Evolutionary conservation across 2,113 vertebrate genomes (phyloP).

Genomic region (Prietella phreatophila): DNA sequence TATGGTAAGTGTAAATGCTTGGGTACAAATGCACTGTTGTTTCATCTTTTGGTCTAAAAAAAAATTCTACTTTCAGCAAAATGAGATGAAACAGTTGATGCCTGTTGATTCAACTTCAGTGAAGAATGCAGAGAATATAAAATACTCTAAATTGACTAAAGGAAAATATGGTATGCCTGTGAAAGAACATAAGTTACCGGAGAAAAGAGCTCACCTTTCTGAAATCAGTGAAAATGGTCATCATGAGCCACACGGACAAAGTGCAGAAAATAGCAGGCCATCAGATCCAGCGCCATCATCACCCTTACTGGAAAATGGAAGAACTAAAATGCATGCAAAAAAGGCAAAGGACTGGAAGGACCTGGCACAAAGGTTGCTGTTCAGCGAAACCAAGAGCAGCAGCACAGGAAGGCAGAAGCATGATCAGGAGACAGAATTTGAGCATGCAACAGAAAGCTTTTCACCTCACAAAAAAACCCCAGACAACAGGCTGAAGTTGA

Average conservation of each 20-base stretch:
- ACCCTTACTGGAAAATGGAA: slow-evolving; percentile 30
- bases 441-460: slow-evolving; percentile 18
- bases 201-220: slow-evolving; percentile 30
- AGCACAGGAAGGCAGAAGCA: slow-evolving; percentile 21
- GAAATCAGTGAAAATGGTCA: slow-evolving; percentile 23
- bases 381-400: slow-evolving; percentile 64
- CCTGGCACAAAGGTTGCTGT: slow-evolving; percentile 69
- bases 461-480: slow-evolving; percentile 32
- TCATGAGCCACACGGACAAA: background rate
- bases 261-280: slow-evolving; percentile 21
- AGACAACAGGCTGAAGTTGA: slow-evolving; percentile 30
- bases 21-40: background rate
- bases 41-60: background rate
- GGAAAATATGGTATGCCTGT: background rate
- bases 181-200: background rate
- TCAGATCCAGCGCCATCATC: slow-evolving; percentile 17
- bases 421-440: background rate
- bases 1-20: slow-evolving; percentile 51
- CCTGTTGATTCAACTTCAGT: slow-evolving; percentile 59
- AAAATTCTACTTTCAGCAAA: slow-evolving; percentile 36
- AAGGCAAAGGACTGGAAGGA: slow-evolving; percentile 60
- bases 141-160: slow-evolving; percentile 34
- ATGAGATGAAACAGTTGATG: slow-evolving; percentile 51
- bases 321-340: slow-evolving; percentile 49
- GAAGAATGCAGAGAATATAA: slow-evolving; percentile 64